Percentiles rank a stretch among this genome's conserved stretches.
Evolutionary conservation across 2,888 invertebrate species (phyloP).

Genomic region (Nymphalis polychloros): DNA sequence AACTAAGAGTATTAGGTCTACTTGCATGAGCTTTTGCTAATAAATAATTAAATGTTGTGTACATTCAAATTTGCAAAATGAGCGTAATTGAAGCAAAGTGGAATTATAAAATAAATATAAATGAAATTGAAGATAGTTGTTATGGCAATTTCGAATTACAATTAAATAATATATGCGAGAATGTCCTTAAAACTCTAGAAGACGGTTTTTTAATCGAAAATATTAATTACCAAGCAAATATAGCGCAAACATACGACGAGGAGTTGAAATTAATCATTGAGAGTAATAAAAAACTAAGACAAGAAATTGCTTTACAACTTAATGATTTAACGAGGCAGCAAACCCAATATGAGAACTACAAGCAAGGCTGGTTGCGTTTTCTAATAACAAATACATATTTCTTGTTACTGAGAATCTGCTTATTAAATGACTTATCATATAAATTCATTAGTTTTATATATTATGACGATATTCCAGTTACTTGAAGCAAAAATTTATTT

Average conservation of each 20-base stretch:
- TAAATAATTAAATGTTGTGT: neutral
- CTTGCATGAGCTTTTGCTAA: too few relatives aligned
- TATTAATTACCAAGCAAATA: slow-evolving; percentile 43
- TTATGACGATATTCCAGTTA: too few relatives aligned
- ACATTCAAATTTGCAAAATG: slow-evolving; percentile 47
- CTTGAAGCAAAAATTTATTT: too few relatives aligned
- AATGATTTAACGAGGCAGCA: slow-evolving; percentile 56
- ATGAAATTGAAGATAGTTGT: slow-evolving; percentile 45
- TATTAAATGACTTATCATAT: too few relatives aligned
- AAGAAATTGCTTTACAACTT: slow-evolving; percentile 58
- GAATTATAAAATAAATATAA: slow-evolving; percentile 48
- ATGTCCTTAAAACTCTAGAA: slow-evolving; percentile 49
- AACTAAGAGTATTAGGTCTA: neutral
- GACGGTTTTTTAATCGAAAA: slow-evolving; percentile 51
- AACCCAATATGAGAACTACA: slow-evolving; percentile 59
- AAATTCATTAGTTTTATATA: too few relatives aligned
- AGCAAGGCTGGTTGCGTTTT: slow-evolving; percentile 54
- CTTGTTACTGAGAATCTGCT: too few relatives aligned
- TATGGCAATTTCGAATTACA: slow-evolving; percentile 49
- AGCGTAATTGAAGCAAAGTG: slow-evolving; percentile 56
- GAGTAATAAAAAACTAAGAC: slow-evolving; percentile 58
- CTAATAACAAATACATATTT: too few relatives aligned
- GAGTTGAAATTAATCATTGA: slow-evolving; percentile 57
- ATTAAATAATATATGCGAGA: slow-evolving; percentile 45
- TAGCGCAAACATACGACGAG: slow-evolving; percentile 53